Evolutionary conservation across 2,797 vertebrate species (phyloP), one percentile per base, ranked within the genome.

Genomic region (Halcyon chelicuti): DNA sequence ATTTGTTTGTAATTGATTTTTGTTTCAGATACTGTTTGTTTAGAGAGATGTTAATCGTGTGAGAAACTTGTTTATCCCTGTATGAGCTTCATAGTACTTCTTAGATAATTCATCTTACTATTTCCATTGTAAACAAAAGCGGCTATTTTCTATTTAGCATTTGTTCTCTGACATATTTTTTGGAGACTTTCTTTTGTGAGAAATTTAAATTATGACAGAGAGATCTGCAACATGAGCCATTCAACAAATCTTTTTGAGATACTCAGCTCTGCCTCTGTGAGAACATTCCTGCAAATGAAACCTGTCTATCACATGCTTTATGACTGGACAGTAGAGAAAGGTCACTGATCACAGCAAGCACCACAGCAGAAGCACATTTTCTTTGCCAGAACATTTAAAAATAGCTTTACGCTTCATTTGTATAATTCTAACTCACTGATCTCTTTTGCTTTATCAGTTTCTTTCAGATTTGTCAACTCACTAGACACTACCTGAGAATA

Each of bases 1-100:
- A 25, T 93, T 95, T 95, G 40, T 91, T 88, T 84, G 62, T 28
- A 60, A 62, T 11, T 92, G 82, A 74, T 74, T 95, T 94, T 94
- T 91, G 28, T 88, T 71, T 68, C 66, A 94, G 68, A 80, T 58
- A 23, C 19, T 68, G 25, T 77, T 93, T 86, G 19, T 62, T 19
- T 44, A 23, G 57, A 82, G 29, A 82, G 93, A 85, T 35, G 23
- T 75, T 94, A 76, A 67, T 66, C 7, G 1, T 29, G 26, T 57
- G 29, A 58, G 37, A 74, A 91, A 86, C 14, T 71, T 87, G 25
- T 57, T 71, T 87, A 90, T 74, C 49, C 35, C 31, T 54, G 14
- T 67, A n/a, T 68, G 49, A 57, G 16, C 49, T 83, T 65, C 3
- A 1, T 39, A 58, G 44, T 52, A 58, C 29, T 73, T 77, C 77